Evolutionary conservation across 2,888 invertebrate species (phyloP), one percentile per base, ranked within the genome.

Genomic region (Entomobrya multifasciata): DNA sequence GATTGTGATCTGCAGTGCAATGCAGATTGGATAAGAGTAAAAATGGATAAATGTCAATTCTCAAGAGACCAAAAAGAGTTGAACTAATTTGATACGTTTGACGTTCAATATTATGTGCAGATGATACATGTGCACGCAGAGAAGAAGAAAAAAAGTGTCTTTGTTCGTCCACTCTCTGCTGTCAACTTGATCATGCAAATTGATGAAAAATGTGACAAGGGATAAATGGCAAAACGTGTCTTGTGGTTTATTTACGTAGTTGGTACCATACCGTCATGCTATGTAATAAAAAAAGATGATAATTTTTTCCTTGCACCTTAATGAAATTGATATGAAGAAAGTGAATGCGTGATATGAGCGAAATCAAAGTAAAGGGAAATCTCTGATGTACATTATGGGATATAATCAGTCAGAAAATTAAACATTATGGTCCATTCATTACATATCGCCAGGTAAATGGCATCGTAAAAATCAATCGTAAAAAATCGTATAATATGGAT

Each of bases 171-270:
- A n/a, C n/a, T n/a, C n/a, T n/a, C n/a, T n/a, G n/a, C 65, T 65
- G 65, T 65, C 65, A 65, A 65, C 36, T 20, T 52, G 74, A 36
- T 70, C 36, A 70, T 70, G 70, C 47, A 70, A 70, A 70, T 70
- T 70, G 49, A 22, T 25, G 17, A 74, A 47, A 1, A 77, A 57
- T 77, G 77, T 41, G 57, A 77, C 77, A 77, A 65, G 36, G 65
- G 77, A 77, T 77, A 77, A 77, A 77, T 77, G 60, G 44, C 41
- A 25, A 74, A 74, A 17, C 47, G 47, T 74, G 49, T 30, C 30
- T 17, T 52, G 1, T 52, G 74, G 20, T 52, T 74, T 49, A 49
- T 65, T 65, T 60, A 60, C 30, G 25, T 65, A 65, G 30, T 65
- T 36, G 36, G 65, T n/a, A n/a, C n/a, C n/a, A n/a, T n/a, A n/a